A percentile compares a stretch with the other conserved stretches of the same genome.
Conservation (phyloP, 92 coral and sea anemone species). For the Actinernus sp. region DNA sequence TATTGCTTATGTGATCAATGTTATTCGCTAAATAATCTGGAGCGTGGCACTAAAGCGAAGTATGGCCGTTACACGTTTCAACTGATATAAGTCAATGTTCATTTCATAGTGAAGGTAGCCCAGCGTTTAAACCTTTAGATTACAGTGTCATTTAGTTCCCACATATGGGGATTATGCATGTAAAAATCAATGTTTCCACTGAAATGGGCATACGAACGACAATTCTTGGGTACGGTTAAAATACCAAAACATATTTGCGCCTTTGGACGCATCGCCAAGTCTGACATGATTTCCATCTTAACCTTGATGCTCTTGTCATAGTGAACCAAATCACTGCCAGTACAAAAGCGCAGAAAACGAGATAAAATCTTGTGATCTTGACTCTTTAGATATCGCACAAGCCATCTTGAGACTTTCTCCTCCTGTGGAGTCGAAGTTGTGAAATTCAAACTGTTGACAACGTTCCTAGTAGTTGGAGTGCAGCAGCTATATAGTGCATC, state of each 20-base stretch:
- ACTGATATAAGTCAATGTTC: no score
- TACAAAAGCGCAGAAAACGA: slow-evolving; percentile 71
- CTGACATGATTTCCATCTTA: slow-evolving; percentile 30
- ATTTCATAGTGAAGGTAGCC: no score
- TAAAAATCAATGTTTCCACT: slow-evolving; percentile 14
- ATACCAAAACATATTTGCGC: slow-evolving; percentile 26
- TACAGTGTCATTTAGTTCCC: slow-evolving; percentile 29
- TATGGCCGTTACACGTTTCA: no score
- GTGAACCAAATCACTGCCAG: slow-evolving; percentile 67
- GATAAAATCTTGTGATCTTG: slow-evolving; percentile 34
- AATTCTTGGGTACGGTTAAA: slow-evolving; percentile 10
- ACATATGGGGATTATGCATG: slow-evolving; percentile 21
- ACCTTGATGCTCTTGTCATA: slow-evolving; percentile 29
- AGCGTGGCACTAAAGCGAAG: no score
- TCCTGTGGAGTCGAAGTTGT: slow-evolving; percentile 13
- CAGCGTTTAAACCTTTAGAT: no score
- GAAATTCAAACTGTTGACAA: slow-evolving; percentile 19
- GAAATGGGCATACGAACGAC: slow-evolving; percentile 18
- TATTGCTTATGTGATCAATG: no score
- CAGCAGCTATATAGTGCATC: slow-evolving; percentile 38
- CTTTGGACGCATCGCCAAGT: slow-evolving; percentile 59
- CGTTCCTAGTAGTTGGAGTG: slow-evolving; percentile 39
- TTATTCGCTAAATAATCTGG: no score
- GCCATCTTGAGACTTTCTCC: slow-evolving; percentile 57
- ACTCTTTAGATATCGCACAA: slow-evolving; percentile 50